A percentile compares a stretch with the other conserved stretches of the same genome.
phyloP scores from a whole-genome alignment of 2,113 vertebrate species.

The Rhinolophus sinicus region DNA sequence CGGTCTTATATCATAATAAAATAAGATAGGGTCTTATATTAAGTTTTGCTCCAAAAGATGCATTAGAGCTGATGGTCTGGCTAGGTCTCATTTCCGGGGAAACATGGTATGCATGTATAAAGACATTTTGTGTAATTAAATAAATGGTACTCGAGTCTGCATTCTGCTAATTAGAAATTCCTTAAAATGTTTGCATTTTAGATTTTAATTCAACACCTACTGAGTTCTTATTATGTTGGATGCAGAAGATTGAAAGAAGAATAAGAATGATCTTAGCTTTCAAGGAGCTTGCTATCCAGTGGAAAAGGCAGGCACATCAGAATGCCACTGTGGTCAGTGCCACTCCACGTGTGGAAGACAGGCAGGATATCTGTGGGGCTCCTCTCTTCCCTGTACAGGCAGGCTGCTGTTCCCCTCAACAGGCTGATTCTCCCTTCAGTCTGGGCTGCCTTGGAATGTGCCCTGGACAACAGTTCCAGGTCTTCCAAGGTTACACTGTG shows the following conservation, averaged over 20 bases:
- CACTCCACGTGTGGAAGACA: background rate
- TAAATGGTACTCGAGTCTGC: background rate
- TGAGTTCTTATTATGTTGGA: background rate
- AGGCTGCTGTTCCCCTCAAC: background rate
- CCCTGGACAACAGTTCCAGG: background rate
- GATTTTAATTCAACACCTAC: slow-evolving; percentile 9
- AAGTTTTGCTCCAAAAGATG: no score
- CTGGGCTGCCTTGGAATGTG: background rate
- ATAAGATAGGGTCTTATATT: no score
- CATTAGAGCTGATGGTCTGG: no score
- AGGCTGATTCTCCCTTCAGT: background rate
- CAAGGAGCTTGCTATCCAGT: background rate
- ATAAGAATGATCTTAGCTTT: background rate
- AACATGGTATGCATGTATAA: background rate
- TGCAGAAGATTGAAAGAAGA: background rate
- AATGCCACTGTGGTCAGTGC: background rate
- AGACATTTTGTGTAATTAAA: slow-evolving; percentile 15
- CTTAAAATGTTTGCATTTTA: slow-evolving; percentile 22
- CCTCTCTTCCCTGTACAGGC: background rate
- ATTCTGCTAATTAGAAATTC: background rate
- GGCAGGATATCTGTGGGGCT: background rate
- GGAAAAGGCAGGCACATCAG: background rate
- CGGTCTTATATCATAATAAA: no score
- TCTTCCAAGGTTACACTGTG: background rate
- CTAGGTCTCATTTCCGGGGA: no score